Evolutionary conservation across 2,888 invertebrate genomes (phyloP), one percentile per base, ranked within the genome.

Genomic region (Archaeoteleia sp.): DNA sequence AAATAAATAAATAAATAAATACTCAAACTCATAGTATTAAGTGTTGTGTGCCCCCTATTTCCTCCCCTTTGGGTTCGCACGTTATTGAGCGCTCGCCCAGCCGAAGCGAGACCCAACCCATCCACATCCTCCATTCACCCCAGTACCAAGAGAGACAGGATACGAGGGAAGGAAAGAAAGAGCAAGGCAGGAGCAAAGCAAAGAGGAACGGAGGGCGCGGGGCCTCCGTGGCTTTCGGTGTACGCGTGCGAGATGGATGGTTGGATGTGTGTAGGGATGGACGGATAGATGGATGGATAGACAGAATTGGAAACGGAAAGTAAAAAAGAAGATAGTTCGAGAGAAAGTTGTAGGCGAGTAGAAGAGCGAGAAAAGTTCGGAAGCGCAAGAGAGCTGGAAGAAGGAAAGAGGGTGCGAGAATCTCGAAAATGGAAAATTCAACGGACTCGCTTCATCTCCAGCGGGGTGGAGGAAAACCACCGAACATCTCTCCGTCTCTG

Each of bases 1-100:
- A 66, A 61, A 61, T 67, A 61, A 43, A 58, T 61, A 66, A 61
- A 61, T 67, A 61, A 67, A 61, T 51, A 35, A 9, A 6, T 37
- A 55, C 43, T 12, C 39, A 29, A 46, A 53, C 29, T 37, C 34
- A 14, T 37, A 49, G 45, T 48, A 42, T 42, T 66, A 53, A 62
- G 62, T 61, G 67, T 57, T 60, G 55, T 63, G 39, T 45, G 53
- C 49, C 48, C 78, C 72, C 78, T 77, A 78, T 82, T 82, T 86
- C 86, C 87, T 86, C 86, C 86, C 86, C 85, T 86, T 87, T 87
- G 86, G 87, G 87, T 88, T 88, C 88, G 88, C 88, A 88, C 88
- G 86, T 88, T 88, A 88, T 88, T 88, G 88, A 88, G 87, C 88
- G 88, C 87, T 86, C 86, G 88, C 84, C 87, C 87, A 88, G 87